Percentiles rank a stretch among this genome's conserved stretches.
These are phyloP conservation scores for Apis dorsata DNA, from an alignment of 1,140 invertebrate genomes.

Conservation along the genomic window DNA sequence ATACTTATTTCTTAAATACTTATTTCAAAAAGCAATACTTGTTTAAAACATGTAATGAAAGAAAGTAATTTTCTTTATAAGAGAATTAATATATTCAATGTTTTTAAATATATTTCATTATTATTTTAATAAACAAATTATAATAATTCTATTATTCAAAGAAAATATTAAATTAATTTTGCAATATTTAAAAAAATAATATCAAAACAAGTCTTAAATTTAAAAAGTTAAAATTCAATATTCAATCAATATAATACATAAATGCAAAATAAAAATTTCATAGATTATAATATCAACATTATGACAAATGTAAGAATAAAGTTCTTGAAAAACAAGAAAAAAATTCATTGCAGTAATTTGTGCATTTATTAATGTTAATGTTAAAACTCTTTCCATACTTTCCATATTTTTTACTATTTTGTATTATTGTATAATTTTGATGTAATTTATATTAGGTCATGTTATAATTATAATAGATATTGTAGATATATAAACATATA, in stretches of 20 bases:
- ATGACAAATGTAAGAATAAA: constrained; percentile 19
- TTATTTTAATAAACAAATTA: not conserved
- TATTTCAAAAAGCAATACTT: not conserved
- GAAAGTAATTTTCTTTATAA: not conserved
- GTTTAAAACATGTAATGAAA: not conserved
- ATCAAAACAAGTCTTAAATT: constrained; percentile 25
- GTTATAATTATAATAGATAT: constrained; percentile 50
- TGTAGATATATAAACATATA: constrained; percentile 56
- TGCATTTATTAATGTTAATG: constrained; percentile 51
- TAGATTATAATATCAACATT: constrained; percentile 3
- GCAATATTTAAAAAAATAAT: not conserved
- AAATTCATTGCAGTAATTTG: constrained; percentile 47
- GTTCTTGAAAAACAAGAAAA: constrained; percentile 11
- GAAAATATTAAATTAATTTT: constrained; percentile 1
- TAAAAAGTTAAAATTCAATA: constrained; percentile 5
- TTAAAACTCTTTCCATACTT: constrained; percentile 56
- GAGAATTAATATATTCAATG: not conserved
- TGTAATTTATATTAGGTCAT: constrained; percentile 62
- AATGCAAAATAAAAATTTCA: constrained; percentile 22
- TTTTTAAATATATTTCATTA: not conserved
- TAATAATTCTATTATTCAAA: not conserved
- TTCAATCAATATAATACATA: constrained; percentile 13
- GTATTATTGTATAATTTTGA: constrained; percentile 64
- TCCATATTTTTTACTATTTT: constrained; percentile 71
- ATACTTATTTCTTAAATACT: not conserved